phyloP scores from a whole-genome alignment of 2,797 vertebrate genomes.

The Poecilia velifera region DNA sequence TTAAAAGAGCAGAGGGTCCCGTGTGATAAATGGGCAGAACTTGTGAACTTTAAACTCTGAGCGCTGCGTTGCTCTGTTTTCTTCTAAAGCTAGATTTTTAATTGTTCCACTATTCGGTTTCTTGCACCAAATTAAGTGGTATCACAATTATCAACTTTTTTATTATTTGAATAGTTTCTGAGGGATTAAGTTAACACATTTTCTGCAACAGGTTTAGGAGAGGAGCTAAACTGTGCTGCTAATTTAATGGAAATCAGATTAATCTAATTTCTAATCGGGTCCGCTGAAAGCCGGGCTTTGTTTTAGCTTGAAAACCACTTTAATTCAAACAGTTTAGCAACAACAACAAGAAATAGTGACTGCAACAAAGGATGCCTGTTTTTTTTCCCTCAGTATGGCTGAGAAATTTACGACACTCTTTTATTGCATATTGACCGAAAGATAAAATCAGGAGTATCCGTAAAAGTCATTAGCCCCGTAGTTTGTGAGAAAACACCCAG shows the following conservation, averaged over 20 bases:
- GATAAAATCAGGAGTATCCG: neutral
- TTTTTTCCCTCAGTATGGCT: neutral
- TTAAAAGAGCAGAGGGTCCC: neutral
- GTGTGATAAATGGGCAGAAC: neutral
- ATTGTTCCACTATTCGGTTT: neutral
- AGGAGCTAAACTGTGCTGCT: neutral
- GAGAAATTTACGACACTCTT: neutral
- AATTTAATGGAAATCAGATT: neutral
- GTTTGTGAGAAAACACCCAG: too few species aligned
- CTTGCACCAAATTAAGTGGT: neutral
- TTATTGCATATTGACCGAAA: neutral
- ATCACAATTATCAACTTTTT: neutral
- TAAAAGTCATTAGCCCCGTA: neutral
- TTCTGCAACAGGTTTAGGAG: neutral
- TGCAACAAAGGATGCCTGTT: neutral
- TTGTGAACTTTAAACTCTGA: neutral
- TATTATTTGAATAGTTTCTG: neutral
- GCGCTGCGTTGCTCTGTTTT: neutral
- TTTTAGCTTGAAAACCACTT: neutral
- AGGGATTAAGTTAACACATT: neutral
- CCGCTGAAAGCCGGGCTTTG: neutral
- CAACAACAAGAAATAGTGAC: neutral
- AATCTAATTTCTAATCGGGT: neutral
- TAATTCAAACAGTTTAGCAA: neutral
- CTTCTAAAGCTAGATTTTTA: neutral